Conservation (phyloP, 2,888 invertebrate species). For the Andrena chrysosceles region DNA sequence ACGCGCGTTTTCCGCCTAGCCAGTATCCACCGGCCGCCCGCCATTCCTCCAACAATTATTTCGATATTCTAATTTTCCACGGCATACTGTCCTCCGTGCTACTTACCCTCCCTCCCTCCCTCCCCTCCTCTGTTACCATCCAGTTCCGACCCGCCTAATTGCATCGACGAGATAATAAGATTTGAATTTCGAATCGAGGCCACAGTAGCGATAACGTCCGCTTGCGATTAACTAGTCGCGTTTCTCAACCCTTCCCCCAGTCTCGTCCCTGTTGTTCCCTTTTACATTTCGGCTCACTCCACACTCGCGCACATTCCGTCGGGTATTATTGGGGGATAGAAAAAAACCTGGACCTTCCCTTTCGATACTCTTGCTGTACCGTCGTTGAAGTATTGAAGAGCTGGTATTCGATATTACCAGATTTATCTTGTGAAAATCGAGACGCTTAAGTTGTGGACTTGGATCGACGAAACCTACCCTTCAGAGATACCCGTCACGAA, state of each 20-base stretch:
- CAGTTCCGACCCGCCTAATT: slow-evolving; percentile 74
- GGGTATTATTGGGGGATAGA: background rate
- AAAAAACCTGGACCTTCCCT: background rate
- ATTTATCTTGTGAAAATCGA: slow-evolving; percentile 4
- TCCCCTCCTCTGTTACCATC: slow-evolving; percentile 35
- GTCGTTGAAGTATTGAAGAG: background rate
- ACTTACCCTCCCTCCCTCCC: slow-evolving; percentile 21
- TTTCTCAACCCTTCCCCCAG: slow-evolving; percentile 11
- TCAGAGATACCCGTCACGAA: background rate
- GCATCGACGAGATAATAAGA: slow-evolving; percentile 80
- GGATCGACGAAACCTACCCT: slow-evolving; percentile 1
- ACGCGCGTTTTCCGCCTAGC: background rate
- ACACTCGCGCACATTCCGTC: slow-evolving; percentile 1
- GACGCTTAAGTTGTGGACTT: background rate
- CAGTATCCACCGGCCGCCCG: slow-evolving; percentile 47
- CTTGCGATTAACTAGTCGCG: slow-evolving; percentile 44
- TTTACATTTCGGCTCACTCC: background rate
- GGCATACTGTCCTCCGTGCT: slow-evolving; percentile 56
- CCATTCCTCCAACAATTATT: slow-evolving; percentile 74
- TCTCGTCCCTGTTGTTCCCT: background rate
- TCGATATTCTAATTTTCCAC: slow-evolving; percentile 80
- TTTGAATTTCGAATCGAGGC: slow-evolving; percentile 81
- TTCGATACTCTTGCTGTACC: background rate
- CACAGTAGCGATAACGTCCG: slow-evolving; percentile 64
- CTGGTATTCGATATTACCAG: background rate